These are phyloP conservation scores for Drosophila repletoides DNA, from an alignment of 1,140 invertebrate species.

Conservation along the genomic window DNA sequence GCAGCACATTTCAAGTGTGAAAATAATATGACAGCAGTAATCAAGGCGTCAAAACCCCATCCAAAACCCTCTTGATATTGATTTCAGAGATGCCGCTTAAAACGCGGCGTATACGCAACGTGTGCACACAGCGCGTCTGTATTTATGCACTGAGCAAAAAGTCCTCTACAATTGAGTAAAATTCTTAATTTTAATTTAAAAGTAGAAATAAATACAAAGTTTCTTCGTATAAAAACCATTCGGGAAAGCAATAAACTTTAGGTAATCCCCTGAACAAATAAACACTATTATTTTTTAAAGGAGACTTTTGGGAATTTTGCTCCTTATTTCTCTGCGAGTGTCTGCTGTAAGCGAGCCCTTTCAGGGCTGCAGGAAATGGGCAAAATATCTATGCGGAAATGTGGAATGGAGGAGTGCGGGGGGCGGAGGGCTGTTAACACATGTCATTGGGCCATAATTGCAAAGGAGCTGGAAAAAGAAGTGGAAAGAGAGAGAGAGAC, in stretches of 20 bases:
- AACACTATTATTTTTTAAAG: no score
- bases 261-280: no score
- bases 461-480: constrained; percentile 19
- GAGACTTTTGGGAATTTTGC: no score
- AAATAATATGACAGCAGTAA: constrained; percentile 78
- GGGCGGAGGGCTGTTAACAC: constrained; percentile 53
- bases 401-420: constrained; percentile 17
- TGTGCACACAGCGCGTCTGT: constrained; percentile 9
- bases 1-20: constrained; percentile 71
- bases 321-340: no score
- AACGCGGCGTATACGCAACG: constrained; percentile 43
- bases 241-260: no score
- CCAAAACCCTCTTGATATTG: constrained; percentile 57
- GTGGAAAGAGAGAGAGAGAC: background rate
- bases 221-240: no score
- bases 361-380: constrained; percentile 65
- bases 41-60: constrained; percentile 49
- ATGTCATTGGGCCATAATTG: constrained; percentile 70
- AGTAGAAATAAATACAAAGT: no score
- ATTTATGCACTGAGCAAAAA: background rate
- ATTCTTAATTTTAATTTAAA: no score
- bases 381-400: constrained; percentile 71
- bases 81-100: constrained; percentile 55
- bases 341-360: no score
- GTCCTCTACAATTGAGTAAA: no score